These are phyloP conservation scores for Drosophila demipolita DNA, from an alignment of 2,888 invertebrate genomes.

Conservation along the genomic window DNA sequence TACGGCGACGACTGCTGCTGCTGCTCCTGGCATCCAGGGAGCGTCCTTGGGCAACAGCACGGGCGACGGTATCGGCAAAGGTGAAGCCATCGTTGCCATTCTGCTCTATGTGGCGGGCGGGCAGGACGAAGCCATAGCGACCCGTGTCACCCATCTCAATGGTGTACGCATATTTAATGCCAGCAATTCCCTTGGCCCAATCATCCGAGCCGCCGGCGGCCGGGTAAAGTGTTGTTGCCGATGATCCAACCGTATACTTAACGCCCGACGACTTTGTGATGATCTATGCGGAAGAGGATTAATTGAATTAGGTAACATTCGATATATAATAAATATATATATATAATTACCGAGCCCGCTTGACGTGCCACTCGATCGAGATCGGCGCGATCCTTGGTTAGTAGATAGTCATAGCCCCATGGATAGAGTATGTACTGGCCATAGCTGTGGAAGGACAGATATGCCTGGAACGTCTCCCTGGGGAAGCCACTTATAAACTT, in stretches of 20 bases:
- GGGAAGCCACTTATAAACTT: slow-evolving; percentile 86
- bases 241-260: slow-evolving; percentile 90
- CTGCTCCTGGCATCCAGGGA: slow-evolving; percentile 63
- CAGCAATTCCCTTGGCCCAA: slow-evolving; percentile 94
- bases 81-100: slow-evolving; percentile 92
- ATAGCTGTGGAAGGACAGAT: slow-evolving; percentile 93
- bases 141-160: slow-evolving; percentile 95
- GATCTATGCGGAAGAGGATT: slow-evolving; percentile 51
- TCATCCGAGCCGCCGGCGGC: slow-evolving; percentile 94
- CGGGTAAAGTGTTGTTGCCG: slow-evolving; percentile 92
- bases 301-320: neutral
- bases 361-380: slow-evolving; percentile 89
- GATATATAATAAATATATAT: neutral
- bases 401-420: slow-evolving; percentile 93
- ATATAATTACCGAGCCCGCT: slow-evolving; percentile 87
- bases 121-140: slow-evolving; percentile 93
- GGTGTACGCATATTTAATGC: slow-evolving; percentile 95
- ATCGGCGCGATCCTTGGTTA: slow-evolving; percentile 89
- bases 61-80: slow-evolving; percentile 88
- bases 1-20: slow-evolving; percentile 60
- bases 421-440: slow-evolving; percentile 94
- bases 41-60: slow-evolving; percentile 84
- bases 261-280: slow-evolving; percentile 85
- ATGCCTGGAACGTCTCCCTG: slow-evolving; percentile 88
- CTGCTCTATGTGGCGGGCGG: slow-evolving; percentile 90